Evolutionary conservation across 2,888 invertebrate species (phyloP).

Genomic region (Synergus umbraculus): DNA sequence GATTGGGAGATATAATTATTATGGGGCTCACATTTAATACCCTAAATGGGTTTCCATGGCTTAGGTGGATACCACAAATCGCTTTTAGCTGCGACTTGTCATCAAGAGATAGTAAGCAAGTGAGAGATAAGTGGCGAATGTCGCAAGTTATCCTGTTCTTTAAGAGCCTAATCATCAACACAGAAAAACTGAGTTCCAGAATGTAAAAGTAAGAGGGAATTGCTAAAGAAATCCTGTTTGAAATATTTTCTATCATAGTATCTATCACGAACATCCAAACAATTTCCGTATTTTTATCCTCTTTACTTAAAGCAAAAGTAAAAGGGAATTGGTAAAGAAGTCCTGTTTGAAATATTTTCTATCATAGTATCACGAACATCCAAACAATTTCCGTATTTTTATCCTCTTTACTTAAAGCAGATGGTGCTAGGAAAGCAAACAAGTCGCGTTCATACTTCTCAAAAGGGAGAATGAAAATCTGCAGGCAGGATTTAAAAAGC

Average conservation of each 20-base stretch:
- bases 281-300: neutral
- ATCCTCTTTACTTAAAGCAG: conserved; percentile 18
- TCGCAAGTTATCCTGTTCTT: too few species aligned
- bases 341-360: neutral
- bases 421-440: conserved; percentile 28
- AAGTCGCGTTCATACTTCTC: neutral
- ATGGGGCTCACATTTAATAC: conserved; percentile 3
- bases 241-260: neutral
- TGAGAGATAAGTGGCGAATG: too few species aligned
- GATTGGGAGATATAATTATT: conserved; percentile 7
- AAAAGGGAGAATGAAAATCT: conserved; percentile 30
- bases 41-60: conserved; percentile 9
- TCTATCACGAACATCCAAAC: neutral
- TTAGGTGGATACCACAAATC: conserved; percentile 14
- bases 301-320: neutral
- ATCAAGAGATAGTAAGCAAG: neutral
- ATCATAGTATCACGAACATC: neutral
- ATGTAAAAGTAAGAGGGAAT: too few species aligned
- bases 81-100: neutral
- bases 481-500: neutral
- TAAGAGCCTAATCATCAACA: neutral
- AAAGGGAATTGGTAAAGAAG: too few species aligned
- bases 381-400: neutral
- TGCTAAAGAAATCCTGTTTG: too few species aligned
- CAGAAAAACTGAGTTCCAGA: neutral